These are phyloP conservation scores for Nyleta sp. DNA, from an alignment of 2,888 invertebrate species.

Conservation along the genomic window DNA sequence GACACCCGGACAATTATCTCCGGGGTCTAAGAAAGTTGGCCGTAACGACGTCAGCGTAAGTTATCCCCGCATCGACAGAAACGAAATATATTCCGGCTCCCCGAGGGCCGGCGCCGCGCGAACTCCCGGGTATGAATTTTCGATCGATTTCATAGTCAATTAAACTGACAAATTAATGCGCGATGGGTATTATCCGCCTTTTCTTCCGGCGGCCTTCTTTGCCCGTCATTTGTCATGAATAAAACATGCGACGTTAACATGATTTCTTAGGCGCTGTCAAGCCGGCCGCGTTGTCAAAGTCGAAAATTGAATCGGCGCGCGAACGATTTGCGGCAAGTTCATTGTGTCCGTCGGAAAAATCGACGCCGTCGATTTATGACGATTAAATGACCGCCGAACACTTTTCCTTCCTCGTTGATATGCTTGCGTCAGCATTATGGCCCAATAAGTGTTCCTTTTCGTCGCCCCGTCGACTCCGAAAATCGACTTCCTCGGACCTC, in stretches of 20 bases:
- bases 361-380: slow-evolving; percentile 51
- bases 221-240: slow-evolving; percentile 55
- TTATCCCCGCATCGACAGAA: too few species aligned
- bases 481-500: slow-evolving; percentile 55
- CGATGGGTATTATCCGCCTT: slow-evolving; percentile 54
- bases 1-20: too few species aligned
- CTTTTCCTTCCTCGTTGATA: slow-evolving; percentile 55
- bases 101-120: slow-evolving; percentile 17
- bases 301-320: slow-evolving; percentile 14
- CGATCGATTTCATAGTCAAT: slow-evolving; percentile 64
- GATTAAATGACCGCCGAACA: slow-evolving; percentile 51
- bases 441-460: slow-evolving; percentile 64
- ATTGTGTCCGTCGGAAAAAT: slow-evolving; percentile 27
- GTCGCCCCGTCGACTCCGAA: slow-evolving; percentile 48
- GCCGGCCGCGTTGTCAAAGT: slow-evolving; percentile 15
- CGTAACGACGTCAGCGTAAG: too few species aligned
- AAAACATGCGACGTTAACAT: slow-evolving; percentile 54
- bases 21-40: slow-evolving; percentile 47
- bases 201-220: slow-evolving; percentile 39
- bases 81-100: slow-evolving; percentile 55
- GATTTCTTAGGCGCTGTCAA: slow-evolving; percentile 43
- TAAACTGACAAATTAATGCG: slow-evolving; percentile 63
- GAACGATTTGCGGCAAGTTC: slow-evolving; percentile 16
- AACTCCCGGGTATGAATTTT: slow-evolving; percentile 54
- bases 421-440: slow-evolving; percentile 61